phyloP scores from a whole-genome alignment of 2,888 invertebrate species.

The Drosophila prolongata region DNA sequence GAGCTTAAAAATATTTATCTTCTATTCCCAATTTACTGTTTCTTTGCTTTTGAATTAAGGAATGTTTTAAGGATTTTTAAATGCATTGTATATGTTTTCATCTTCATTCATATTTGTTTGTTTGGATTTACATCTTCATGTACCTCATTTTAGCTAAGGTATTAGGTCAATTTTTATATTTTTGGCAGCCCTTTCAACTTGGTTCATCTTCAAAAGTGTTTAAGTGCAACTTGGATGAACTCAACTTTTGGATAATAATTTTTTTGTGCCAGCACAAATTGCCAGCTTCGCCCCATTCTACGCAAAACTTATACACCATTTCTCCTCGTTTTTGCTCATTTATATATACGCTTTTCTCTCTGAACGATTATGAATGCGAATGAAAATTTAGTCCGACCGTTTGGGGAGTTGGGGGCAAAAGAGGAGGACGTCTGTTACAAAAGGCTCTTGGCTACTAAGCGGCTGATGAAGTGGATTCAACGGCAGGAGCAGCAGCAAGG shows the following conservation, averaged over 20 bases:
- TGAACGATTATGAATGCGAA: conserved; percentile 75
- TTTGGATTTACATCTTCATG: no score
- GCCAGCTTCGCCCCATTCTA: conserved; percentile 27
- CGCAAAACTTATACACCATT: conserved; percentile 22
- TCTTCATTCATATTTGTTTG: no score
- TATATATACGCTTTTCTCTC: conserved; percentile 56
- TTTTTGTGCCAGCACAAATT: conserved; percentile 39
- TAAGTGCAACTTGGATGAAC: conserved; percentile 61
- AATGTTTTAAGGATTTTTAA: no score
- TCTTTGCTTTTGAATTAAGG: no score
- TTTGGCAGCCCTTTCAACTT: conserved; percentile 24
- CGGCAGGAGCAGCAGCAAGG: conserved; percentile 26
- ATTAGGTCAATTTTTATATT: conserved; percentile 7
- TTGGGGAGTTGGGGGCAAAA: not conserved
- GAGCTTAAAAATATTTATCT: not conserved
- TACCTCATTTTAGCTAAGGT: no score
- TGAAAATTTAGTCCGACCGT: conserved; percentile 49
- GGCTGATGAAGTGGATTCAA: conserved; percentile 49
- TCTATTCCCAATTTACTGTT: not conserved
- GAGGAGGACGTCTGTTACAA: conserved; percentile 19
- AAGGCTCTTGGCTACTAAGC: conserved; percentile 42
- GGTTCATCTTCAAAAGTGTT: conserved; percentile 55
- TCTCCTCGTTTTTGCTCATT: conserved; percentile 51
- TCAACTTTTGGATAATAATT: conserved; percentile 68
- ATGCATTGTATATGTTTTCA: no score